Evolutionary conservation across 2,113 vertebrate species (phyloP), one percentile per base, ranked within the genome.

Genomic region (Nibea coibor): DNA sequence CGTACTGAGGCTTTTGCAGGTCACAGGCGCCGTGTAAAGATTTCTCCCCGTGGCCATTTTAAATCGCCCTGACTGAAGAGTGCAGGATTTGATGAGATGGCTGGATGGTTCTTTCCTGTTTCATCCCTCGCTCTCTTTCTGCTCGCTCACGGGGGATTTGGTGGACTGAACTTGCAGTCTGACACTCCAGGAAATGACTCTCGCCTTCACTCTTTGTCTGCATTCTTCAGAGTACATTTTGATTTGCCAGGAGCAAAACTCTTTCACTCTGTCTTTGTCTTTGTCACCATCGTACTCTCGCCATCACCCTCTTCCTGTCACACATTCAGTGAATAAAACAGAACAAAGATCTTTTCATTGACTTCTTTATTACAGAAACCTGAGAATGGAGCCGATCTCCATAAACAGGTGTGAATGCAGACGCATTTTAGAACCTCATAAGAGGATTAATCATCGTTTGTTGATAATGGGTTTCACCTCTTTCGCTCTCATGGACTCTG

Each of bases 301-400:
- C 5, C 35, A 12, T n/a, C 2, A 2, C 5, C 59, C 53, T 77
- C 39, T 42, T 72, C 28, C 65, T 65, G 39, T 45, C 80, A 66
- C 22, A 66, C 15, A 43, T n/a, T 67, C n/a, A 14, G 17, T n/a
- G 56, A 76, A 58, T 45, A 68, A 80, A 80, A 63, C 19, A 68
- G 10, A 59, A 22, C 35, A 14, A 22, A 11, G 50, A 75, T 17
- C 7, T 62, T 67, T 62, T 43, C 43, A 57, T 10, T 22, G 42
- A 57, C 42, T 42, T 66, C 4, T 1, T 20, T 39, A 39, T 39
- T 39, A 39, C 35, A 35, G 35, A 7, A 5, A 31, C 31, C 31
- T 31, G 31, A 5, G 31, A 31, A 31, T 35, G 35, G 35, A 35
- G 35, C 35, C 8, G 0, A 39, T 39, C 35, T 39, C 35, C 35